phyloP scores from a whole-genome alignment of 2,888 invertebrate genomes.

The Drosophila nr. perissopoda region DNA sequence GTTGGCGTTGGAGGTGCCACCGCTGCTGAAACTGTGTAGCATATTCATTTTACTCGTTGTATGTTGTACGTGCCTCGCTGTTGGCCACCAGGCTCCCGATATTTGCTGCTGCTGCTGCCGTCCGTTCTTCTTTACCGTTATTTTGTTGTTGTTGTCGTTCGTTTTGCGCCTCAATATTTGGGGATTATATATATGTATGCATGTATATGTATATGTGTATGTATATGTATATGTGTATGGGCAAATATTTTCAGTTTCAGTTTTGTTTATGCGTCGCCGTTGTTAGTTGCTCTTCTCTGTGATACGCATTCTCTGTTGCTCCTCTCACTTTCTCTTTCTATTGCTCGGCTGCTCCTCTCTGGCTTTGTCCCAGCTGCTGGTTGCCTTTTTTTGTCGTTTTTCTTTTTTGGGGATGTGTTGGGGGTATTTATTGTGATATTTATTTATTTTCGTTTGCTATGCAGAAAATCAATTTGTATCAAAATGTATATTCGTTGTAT shows the following conservation, averaged over 20 bases:
- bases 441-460: constrained; percentile 5
- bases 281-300: constrained; percentile 19
- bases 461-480: constrained; percentile 36
- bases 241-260: constrained; percentile 63
- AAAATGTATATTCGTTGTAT: constrained; percentile 63
- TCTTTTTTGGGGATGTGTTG: background rate
- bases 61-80: constrained; percentile 24
- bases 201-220: constrained; percentile 6
- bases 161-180: constrained; percentile 15
- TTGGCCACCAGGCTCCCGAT: constrained; percentile 21
- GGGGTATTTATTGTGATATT: constrained; percentile 5
- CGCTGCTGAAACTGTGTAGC: constrained; percentile 81
- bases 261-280: constrained; percentile 62
- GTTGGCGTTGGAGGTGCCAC: constrained; percentile 70
- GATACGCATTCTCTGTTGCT: background rate
- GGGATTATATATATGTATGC: constrained; percentile 6
- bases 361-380: constrained; percentile 58
- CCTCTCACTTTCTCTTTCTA: constrained; percentile 6
- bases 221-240: constrained; percentile 13
- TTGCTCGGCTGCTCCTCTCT: constrained; percentile 5
- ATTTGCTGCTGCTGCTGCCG: constrained; percentile 14
- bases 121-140: constrained; percentile 6
- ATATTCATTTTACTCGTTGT: constrained; percentile 76
- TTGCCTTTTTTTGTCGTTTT: constrained; percentile 14
- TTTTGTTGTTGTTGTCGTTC: constrained; percentile 15